Evolutionary conservation across 2,113 vertebrate genomes (phyloP).

Genomic region (Hippocampus guttulatus): DNA sequence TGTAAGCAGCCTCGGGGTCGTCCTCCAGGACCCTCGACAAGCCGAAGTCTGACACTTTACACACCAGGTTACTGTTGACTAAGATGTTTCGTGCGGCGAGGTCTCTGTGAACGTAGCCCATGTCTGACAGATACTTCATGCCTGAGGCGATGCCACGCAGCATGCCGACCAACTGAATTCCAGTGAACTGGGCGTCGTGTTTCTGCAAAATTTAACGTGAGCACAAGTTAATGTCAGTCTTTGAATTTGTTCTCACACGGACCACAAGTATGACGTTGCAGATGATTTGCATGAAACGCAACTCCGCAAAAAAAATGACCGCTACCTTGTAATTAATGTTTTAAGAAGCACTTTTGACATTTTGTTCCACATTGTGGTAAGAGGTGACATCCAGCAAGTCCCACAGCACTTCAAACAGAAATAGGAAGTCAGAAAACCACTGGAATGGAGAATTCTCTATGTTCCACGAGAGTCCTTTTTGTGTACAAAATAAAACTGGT

Average conservation of each 20-base stretch:
- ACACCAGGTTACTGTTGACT: slow-evolving; percentile 97
- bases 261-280: slow-evolving; percentile 43
- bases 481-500: background rate
- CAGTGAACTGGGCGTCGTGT: slow-evolving; percentile 96
- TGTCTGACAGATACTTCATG: slow-evolving; percentile 98
- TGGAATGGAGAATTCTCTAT: background rate
- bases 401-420: background rate
- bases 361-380: slow-evolving; percentile 24
- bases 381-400: slow-evolving; percentile 32
- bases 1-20: slow-evolving; percentile 93
- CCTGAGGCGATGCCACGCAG: slow-evolving; percentile 95
- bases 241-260: slow-evolving; percentile 10
- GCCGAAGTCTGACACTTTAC: slow-evolving; percentile 97
- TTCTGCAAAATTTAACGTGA: slow-evolving; percentile 69
- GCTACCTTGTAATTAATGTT: slow-evolving; percentile 56
- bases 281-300: slow-evolving; percentile 42
- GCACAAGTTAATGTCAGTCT: slow-evolving; percentile 10
- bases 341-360: slow-evolving; percentile 47
- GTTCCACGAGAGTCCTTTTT: background rate
- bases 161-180: slow-evolving; percentile 97
- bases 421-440: slow-evolving; percentile 18
- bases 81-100: slow-evolving; percentile 94
- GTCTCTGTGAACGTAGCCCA: slow-evolving; percentile 97
- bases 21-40: slow-evolving; percentile 94
- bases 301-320: slow-evolving; percentile 20